phyloP scores from a whole-genome alignment of 2,797 vertebrate species.

The Acrossocheilus wenchowensis region DNA sequence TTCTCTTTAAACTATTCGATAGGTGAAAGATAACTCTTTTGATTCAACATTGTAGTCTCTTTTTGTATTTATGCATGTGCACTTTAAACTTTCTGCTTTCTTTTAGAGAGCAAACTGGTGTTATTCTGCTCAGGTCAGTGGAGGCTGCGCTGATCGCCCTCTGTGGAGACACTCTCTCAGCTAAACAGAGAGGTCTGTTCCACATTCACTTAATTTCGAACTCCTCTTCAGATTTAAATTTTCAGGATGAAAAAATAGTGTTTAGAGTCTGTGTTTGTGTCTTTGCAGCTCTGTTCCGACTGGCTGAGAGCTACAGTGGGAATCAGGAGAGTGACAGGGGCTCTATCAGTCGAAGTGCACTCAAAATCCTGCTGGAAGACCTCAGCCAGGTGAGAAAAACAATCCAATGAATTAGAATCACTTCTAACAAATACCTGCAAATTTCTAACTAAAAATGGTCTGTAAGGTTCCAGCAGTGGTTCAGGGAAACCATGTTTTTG shows the following conservation, averaged over 20 bases:
- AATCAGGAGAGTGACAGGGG: slow-evolving; percentile 44
- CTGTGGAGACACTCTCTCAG: slow-evolving; percentile 78
- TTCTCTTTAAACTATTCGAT: slow-evolving; percentile 80
- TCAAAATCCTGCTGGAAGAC: slow-evolving; percentile 81
- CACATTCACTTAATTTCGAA: not conserved
- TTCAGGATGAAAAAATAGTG: not conserved
- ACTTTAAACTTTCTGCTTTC: slow-evolving; percentile 11
- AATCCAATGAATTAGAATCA: not conserved
- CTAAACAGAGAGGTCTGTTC: slow-evolving; percentile 82
- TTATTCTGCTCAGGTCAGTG: slow-evolving; percentile 71
- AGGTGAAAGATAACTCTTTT: slow-evolving; percentile 70
- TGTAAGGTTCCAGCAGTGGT: slow-evolving; percentile 81
- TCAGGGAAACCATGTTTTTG: slow-evolving; percentile 76
- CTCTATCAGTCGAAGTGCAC: slow-evolving; percentile 72
- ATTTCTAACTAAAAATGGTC: not conserved
- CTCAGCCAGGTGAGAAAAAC: slow-evolving; percentile 81
- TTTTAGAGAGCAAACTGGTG: slow-evolving; percentile 64
- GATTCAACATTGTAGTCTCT: not conserved
- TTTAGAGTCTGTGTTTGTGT: not conserved
- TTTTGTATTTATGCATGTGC: not conserved
- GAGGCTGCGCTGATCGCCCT: slow-evolving; percentile 79
- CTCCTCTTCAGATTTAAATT: not conserved
- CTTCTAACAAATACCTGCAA: not conserved
- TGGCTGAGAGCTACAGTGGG: slow-evolving; percentile 70
- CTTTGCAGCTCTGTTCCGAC: slow-evolving; percentile 78